Percentiles rank a stretch among this genome's conserved stretches.
These are phyloP conservation scores for Zaprionus lachaisei DNA, from an alignment of 1,140 invertebrate genomes.

Conservation along the genomic window DNA sequence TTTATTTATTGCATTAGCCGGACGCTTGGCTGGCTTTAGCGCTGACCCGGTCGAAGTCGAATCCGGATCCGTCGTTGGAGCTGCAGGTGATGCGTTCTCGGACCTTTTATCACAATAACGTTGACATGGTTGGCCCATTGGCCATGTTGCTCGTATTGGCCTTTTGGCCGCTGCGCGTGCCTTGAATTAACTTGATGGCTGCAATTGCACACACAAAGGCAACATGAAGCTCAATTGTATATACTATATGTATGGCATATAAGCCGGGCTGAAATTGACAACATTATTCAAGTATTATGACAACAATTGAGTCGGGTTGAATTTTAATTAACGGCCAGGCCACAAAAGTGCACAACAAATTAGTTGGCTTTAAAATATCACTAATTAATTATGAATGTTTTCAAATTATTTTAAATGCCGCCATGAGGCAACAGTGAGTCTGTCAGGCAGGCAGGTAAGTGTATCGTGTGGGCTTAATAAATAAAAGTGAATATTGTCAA, in stretches of 20 bases:
- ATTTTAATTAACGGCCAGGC: slow-evolving; percentile 63
- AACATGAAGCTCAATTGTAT: background rate
- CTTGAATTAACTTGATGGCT: slow-evolving; percentile 49
- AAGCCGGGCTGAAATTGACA: slow-evolving; percentile 48
- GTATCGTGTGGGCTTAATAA: background rate
- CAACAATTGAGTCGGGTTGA: slow-evolving; percentile 61
- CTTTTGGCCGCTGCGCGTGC: slow-evolving; percentile 28
- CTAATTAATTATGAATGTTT: slow-evolving; percentile 47
- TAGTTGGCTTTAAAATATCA: slow-evolving; percentile 47
- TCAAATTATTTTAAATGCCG: slow-evolving; percentile 42
- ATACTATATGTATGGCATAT: slow-evolving; percentile 7
- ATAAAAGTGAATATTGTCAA: slow-evolving; percentile 1
- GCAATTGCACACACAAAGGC: slow-evolving; percentile 20
- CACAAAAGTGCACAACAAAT: slow-evolving; percentile 52
- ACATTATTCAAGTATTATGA: slow-evolving; percentile 68
- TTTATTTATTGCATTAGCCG: slow-evolving; percentile 61
- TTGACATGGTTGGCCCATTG: slow-evolving; percentile 53
- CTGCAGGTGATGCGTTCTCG: slow-evolving; percentile 40
- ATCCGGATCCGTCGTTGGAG: background rate
- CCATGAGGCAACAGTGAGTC: background rate
- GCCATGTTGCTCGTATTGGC: slow-evolving; percentile 19
- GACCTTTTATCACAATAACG: slow-evolving; percentile 60
- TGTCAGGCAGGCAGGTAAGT: background rate
- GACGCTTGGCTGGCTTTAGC: slow-evolving; percentile 25
- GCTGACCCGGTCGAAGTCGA: background rate